phyloP scores from a whole-genome alignment of 2,888 invertebrate species.

The Eledona agricola region DNA sequence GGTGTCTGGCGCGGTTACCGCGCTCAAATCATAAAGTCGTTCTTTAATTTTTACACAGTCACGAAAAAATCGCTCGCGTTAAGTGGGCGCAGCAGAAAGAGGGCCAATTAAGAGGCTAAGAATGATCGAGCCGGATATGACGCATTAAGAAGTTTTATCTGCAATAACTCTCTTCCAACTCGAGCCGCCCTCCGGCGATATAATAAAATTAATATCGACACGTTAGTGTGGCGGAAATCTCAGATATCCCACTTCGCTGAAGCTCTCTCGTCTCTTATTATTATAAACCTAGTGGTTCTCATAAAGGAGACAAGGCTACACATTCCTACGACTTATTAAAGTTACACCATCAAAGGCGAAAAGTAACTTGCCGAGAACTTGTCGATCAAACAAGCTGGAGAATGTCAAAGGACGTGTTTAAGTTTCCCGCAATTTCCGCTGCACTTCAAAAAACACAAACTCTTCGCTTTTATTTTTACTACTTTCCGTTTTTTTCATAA shows the following conservation, averaged over 20 bases:
- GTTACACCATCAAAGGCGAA: slow-evolving; percentile 15
- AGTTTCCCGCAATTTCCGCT: too few species aligned
- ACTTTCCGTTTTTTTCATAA: too few species aligned
- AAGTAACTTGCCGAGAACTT: slow-evolving; percentile 15
- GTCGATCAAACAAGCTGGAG: slow-evolving; percentile 13
- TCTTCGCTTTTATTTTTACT: too few species aligned
- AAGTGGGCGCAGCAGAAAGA: slow-evolving; percentile 22
- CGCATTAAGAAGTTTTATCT: slow-evolving; percentile 36
- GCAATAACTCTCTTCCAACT: slow-evolving; percentile 27
- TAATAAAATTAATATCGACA: slow-evolving; percentile 34
- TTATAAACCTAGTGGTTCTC: slow-evolving; percentile 17
- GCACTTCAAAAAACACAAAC: too few species aligned
- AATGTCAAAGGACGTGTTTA: too few species aligned
- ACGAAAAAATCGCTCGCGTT: background rate
- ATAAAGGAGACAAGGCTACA: slow-evolving; percentile 25
- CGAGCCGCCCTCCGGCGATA: slow-evolving; percentile 5
- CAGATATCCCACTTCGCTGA: slow-evolving; percentile 17
- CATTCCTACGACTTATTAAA: slow-evolving; percentile 25
- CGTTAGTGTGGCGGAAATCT: slow-evolving; percentile 22
- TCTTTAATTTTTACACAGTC: slow-evolving; percentile 10
- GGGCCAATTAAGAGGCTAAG: slow-evolving; percentile 36
- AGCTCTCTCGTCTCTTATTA: slow-evolving; percentile 10
- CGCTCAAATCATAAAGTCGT: slow-evolving; percentile 13
- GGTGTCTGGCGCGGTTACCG: slow-evolving; percentile 32
- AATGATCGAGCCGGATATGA: slow-evolving; percentile 35